phyloP scores from a whole-genome alignment of 2,113 vertebrate species.

The Microtus pennsylvanicus region DNA sequence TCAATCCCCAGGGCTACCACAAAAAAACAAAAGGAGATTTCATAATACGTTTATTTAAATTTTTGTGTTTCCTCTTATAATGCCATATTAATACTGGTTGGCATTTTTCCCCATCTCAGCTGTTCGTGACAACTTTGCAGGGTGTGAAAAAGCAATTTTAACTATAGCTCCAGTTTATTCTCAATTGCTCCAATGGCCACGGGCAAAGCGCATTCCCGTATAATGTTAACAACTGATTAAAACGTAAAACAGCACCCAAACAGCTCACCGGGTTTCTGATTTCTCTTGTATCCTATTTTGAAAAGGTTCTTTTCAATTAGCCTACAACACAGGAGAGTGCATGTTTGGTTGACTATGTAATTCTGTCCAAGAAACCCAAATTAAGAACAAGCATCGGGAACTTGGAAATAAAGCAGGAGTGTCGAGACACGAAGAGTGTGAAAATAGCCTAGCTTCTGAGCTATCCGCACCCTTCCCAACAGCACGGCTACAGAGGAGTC shows the following conservation, averaged over 20 bases:
- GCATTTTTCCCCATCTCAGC: not conserved
- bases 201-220: not conserved
- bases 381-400: slow-evolving; percentile 65
- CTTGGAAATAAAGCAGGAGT: slow-evolving; percentile 44
- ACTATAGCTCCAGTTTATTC: slow-evolving; percentile 34
- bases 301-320: slow-evolving; percentile 60
- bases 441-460: slow-evolving; percentile 67
- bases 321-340: slow-evolving; percentile 35
- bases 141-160: slow-evolving; percentile 29
- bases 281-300: slow-evolving; percentile 35
- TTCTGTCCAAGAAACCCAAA: slow-evolving; percentile 51
- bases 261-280: slow-evolving; percentile 30
- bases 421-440: slow-evolving; percentile 30
- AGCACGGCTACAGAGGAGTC: slow-evolving; percentile 28
- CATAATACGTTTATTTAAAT: not conserved
- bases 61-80: not conserved
- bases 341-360: slow-evolving; percentile 63
- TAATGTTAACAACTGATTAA: slow-evolving; percentile 57
- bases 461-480: slow-evolving; percentile 60
- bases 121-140: slow-evolving; percentile 7
- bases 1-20: not conserved
- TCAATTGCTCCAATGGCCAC: not conserved
- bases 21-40: not conserved
- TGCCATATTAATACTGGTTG: not conserved
- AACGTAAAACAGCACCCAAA: not conserved